phyloP scores from a whole-genome alignment of 2,888 invertebrate genomes.

The Drosophila lacicola region DNA sequence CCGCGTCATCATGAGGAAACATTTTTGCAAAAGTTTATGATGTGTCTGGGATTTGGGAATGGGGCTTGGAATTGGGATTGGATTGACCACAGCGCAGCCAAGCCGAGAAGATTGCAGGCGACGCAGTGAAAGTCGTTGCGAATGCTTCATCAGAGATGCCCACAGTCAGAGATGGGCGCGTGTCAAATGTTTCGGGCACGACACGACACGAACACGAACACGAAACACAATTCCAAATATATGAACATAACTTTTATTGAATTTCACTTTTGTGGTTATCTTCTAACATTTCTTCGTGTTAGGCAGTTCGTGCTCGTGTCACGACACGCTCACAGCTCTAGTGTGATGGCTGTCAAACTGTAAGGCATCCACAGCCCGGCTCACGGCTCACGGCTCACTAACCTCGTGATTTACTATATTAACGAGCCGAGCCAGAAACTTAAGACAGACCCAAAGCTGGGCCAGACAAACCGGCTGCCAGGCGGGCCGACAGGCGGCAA shows the following conservation, averaged over 20 bases:
- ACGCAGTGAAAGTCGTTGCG: slow-evolving; percentile 63
- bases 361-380: slow-evolving; percentile 27
- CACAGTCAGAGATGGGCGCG: background rate
- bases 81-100: slow-evolving; percentile 29
- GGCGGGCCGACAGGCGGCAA: slow-evolving; percentile 22
- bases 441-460: slow-evolving; percentile 15
- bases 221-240: no score
- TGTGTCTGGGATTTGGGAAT: slow-evolving; percentile 34
- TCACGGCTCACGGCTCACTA: slow-evolving; percentile 71
- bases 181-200: background rate
- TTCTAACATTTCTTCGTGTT: no score
- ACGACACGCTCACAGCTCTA: slow-evolving; percentile 3
- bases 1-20: slow-evolving; percentile 56
- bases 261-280: no score
- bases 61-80: slow-evolving; percentile 7
- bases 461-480: slow-evolving; percentile 63
- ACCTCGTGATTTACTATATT: slow-evolving; percentile 69
- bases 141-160: background rate
- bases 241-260: no score
- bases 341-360: slow-evolving; percentile 52
- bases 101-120: slow-evolving; percentile 32
- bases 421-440: slow-evolving; percentile 13
- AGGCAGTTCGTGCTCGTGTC: background rate
- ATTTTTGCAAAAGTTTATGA: slow-evolving; percentile 54
- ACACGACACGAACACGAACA: no score